Base-by-base conservation (phyloP, 2,797 vertebrate genomes). In the Helarctos malayanus region DNA sequence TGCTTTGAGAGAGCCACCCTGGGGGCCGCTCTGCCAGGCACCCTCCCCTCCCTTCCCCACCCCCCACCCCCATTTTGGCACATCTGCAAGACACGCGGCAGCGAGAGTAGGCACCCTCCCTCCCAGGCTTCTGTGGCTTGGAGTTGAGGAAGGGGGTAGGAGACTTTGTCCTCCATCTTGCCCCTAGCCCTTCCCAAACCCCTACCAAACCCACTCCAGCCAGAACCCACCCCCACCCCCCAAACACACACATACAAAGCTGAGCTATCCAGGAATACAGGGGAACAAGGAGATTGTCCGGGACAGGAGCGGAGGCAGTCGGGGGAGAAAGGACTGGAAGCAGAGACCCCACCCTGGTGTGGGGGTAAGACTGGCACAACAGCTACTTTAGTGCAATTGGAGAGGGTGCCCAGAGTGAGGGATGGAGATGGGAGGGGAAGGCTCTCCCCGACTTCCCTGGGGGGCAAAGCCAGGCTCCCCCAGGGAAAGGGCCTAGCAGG, bases 361-460 rank as follows among this genome's bases (percentile, higher is more conserved):
- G 95, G 97, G 97, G 98, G 73, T 87, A 85, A 97, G 97, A 98
- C 98, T 98, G 97, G 97, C 98, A 98, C 98, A 97, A 97, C 92
- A 98, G 97, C 98, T 98, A 98, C 97, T 98, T 98, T 98, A 98
- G 98, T 98, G 98, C 98, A 98, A 98, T 98, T 97, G 98, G 97
- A 98, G 97, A 97, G 96, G 97, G 96, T 80, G 97, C 97, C 97
- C 98, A 98, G 97, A 91, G 97, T 89, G 96, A 96, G 98, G 97
- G 90, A 78, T 90, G 91, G 89, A 91, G 91, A 89, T 7, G 93
- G 96, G 97, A 96, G 92, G 94, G 96, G 94, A 73, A 96, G 89
- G 96, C 65, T 94, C 89, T 73, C 91, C 93, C 81, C 21, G 15
- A 9, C n/a, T 45, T 85, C 96, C 94, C 93, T 27, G 41, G 97